Percentiles rank a stretch among this genome's conserved stretches.
These are phyloP conservation scores for Campylomormyrus numenius DNA, from an alignment of 2,113 vertebrate genomes.

Conservation along the genomic window DNA sequence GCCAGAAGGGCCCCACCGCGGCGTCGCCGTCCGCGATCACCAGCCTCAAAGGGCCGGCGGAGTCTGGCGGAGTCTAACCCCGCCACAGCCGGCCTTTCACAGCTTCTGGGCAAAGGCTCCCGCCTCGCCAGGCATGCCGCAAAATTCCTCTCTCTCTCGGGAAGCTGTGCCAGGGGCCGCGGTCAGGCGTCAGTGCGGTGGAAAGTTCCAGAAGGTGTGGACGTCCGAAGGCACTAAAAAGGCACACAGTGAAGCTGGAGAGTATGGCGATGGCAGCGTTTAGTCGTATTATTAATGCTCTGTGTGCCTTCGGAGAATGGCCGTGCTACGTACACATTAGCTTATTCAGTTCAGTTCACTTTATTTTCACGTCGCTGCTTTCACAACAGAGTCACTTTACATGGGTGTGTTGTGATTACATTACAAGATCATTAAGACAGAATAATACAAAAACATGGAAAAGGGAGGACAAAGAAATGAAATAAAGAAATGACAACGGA, in stretches of 20 bases:
- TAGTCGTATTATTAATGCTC: background rate
- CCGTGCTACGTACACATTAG: background rate
- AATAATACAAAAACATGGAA: background rate
- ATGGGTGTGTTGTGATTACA: background rate
- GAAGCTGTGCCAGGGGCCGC: constrained; percentile 16
- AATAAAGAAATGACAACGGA: background rate
- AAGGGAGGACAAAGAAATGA: background rate
- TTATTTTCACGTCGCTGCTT: background rate
- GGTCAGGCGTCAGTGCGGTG: background rate
- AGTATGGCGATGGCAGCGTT: background rate
- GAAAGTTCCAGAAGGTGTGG: background rate
- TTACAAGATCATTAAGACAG: background rate
- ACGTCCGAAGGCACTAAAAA: background rate
- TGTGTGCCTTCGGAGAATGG: background rate
- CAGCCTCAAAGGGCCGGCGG: constrained; percentile 32
- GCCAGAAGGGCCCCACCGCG: constrained; percentile 23
- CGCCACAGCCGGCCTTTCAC: constrained; percentile 51
- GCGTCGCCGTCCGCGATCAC: constrained; percentile 41
- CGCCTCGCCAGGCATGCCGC: constrained; percentile 39
- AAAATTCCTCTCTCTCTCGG: constrained; percentile 49
- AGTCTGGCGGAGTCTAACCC: constrained; percentile 28
- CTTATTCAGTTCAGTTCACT: background rate
- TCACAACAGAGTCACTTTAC: background rate
- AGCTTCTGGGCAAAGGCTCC: constrained; percentile 34
- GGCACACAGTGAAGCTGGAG: background rate